Base-by-base conservation (phyloP, 2,888 invertebrate species). In the Epinotia demarniana region DNA sequence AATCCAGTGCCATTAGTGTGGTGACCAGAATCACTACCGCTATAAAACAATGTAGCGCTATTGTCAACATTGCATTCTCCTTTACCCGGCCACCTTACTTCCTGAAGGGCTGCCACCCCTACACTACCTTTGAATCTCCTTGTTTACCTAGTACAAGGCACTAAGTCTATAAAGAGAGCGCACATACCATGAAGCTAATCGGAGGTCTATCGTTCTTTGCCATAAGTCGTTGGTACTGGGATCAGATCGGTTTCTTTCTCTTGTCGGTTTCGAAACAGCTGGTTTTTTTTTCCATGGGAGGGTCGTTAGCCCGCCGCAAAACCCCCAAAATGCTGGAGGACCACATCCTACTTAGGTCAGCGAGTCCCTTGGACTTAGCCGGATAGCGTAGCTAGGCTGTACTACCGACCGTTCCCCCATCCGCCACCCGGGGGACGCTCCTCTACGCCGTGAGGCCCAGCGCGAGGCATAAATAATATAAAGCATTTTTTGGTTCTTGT, bases 141-240 rank as follows among this genome's bases (percentile, higher is more conserved):
- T 58, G 19, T 19, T 58, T 11, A 58, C 19, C 9, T 58, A 23
- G 19, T 58, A 58, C 12, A 58, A 19, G n/a, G 12, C 57, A 9
- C 23, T 23, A 3, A 23, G 57, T 58, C 57, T 58, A 23, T 18
- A 58, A 11, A 58, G 57, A 57, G 57, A 57, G 19, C 18, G 57
- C 18, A 19, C 57, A 57, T 57, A 19, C 57, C 57, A 57, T 18
- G 57, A 57, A 57, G 57, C 57, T 19, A 57, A 57, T 57, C 19
- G 57, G 19, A 18, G 19, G 4, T 57, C 57, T 9, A 57, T 57
- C 18, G 8, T 6, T 11, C 57, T 18, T 57, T 19, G 57, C 57
- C 18, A 11, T 18, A 19, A 19, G 57, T 57, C 23, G 19, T 57
- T 57, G 18, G 11, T 18, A 18, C 19, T 57, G 19, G 57, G 57